Percentiles rank a stretch among this genome's conserved stretches.
Evolutionary conservation across 2,113 vertebrate genomes (phyloP).

Genomic region (Leiothrix lutea): DNA sequence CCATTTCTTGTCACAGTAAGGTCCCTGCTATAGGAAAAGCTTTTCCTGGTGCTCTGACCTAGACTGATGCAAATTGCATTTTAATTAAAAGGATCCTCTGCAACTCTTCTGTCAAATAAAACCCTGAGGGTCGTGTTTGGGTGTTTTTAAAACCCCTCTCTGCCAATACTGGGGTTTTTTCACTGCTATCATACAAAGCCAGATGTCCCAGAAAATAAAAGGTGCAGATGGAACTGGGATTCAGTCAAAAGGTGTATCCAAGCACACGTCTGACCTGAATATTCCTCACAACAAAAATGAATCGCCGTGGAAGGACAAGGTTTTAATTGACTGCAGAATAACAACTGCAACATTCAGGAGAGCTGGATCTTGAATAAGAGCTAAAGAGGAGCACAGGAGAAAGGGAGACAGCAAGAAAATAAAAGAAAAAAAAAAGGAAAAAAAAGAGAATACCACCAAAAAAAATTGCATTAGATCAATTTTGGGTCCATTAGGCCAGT

Average conservation of each 20-base stretch:
- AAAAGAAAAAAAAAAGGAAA: neutral
- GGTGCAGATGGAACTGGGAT: neutral
- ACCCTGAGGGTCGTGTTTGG: neutral
- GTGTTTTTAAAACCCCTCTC: neutral
- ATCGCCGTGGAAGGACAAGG: neutral
- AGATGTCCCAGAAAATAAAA: neutral
- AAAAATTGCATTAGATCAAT: neutral
- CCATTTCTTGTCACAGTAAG: neutral
- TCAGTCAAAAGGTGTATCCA: neutral
- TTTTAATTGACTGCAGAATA: neutral
- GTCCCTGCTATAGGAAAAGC: neutral
- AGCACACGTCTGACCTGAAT: neutral
- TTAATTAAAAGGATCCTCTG: neutral
- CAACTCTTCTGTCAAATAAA: neutral
- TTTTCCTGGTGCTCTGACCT: neutral
- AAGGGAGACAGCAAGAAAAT: neutral
- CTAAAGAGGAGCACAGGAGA: neutral
- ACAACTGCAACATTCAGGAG: neutral
- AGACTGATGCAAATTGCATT: neutral
- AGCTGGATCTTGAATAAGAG: neutral
- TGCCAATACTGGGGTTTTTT: neutral
- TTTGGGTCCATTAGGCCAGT: neutral
- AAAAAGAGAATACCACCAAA: neutral
- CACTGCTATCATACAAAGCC: neutral
- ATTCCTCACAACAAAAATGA: neutral